Conservation (phyloP, 2,888 invertebrate genomes). For the Gasteruption jaculator region DNA sequence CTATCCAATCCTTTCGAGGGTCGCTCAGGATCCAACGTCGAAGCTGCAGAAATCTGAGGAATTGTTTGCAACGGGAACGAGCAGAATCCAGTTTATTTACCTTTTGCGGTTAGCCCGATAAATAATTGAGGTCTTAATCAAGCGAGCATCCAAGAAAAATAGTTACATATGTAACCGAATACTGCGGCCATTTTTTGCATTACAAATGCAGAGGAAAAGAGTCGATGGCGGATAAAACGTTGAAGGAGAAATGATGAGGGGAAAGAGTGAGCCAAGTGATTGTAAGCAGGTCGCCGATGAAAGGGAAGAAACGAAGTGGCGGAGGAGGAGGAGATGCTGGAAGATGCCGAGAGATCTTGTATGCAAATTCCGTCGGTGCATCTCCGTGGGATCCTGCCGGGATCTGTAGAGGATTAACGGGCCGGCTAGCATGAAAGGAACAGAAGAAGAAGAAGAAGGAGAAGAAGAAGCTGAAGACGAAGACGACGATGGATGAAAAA, state of each 20-base stretch:
- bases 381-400: slow-evolving; percentile 51
- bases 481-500: slow-evolving; percentile 12
- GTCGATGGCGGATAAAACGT: slow-evolving; percentile 19
- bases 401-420: slow-evolving; percentile 51
- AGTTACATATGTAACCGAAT: no score
- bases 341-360: slow-evolving; percentile 49
- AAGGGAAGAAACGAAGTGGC: slow-evolving; percentile 30
- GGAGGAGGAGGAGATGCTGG: slow-evolving; percentile 2
- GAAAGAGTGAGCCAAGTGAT: slow-evolving; percentile 29
- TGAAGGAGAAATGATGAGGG: slow-evolving; percentile 25
- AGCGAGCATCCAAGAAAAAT: no score
- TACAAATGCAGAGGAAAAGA: slow-evolving; percentile 23
- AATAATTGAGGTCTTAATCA: no score
- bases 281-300: slow-evolving; percentile 36
- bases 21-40: no score
- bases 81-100: not conserved
- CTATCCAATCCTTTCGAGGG: no score
- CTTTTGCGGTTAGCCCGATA: not conserved
- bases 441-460: slow-evolving; percentile 32
- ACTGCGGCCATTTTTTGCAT: no score
- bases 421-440: slow-evolving; percentile 51
- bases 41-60: no score
- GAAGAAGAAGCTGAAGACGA: slow-evolving; percentile 18
- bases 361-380: slow-evolving; percentile 51
- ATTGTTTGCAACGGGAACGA: not conserved